Conservation (phyloP, 2,888 invertebrate genomes). For the Dynastes hyllus region DNA sequence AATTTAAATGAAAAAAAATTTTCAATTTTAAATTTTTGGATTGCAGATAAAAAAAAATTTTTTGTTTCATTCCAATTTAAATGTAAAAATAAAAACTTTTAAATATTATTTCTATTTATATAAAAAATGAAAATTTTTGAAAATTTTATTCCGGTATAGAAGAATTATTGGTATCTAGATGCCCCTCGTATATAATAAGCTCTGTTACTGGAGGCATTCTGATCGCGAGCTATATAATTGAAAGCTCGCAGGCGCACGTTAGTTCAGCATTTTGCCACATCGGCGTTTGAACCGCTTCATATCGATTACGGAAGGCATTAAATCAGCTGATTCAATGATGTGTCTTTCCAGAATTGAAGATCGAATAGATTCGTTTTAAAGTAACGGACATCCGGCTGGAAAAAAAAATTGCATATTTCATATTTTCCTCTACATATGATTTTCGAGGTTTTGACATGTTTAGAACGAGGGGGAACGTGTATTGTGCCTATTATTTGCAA, state of each 20-base stretch:
- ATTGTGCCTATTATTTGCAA: slow-evolving; percentile 26
- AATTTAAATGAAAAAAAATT: too few relatives aligned
- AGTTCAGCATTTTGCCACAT: slow-evolving; percentile 22
- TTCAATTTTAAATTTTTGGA: too few relatives aligned
- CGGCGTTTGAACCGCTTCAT: slow-evolving; percentile 1
- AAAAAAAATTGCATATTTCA: background rate
- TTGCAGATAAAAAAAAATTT: too few relatives aligned
- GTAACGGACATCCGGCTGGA: slow-evolving; percentile 9
- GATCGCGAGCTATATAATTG: background rate
- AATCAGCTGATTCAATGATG: slow-evolving; percentile 30
- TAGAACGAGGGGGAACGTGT: background rate
- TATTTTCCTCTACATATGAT: background rate
- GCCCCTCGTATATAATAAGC: too few relatives aligned
- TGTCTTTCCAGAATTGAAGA: slow-evolving; percentile 6
- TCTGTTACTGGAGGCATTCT: too few relatives aligned
- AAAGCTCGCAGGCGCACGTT: slow-evolving; percentile 5
- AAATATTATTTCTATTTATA: too few relatives aligned
- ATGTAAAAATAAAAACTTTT: too few relatives aligned
- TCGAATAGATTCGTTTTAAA: background rate
- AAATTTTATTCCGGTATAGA: too few relatives aligned
- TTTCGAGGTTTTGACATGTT: background rate
- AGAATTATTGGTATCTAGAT: too few relatives aligned
- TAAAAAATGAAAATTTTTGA: too few relatives aligned
- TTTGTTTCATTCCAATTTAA: too few relatives aligned
- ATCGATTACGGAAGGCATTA: slow-evolving; percentile 22